phyloP scores from a whole-genome alignment of 2,113 vertebrate species.

The Narcine bancroftii region DNA sequence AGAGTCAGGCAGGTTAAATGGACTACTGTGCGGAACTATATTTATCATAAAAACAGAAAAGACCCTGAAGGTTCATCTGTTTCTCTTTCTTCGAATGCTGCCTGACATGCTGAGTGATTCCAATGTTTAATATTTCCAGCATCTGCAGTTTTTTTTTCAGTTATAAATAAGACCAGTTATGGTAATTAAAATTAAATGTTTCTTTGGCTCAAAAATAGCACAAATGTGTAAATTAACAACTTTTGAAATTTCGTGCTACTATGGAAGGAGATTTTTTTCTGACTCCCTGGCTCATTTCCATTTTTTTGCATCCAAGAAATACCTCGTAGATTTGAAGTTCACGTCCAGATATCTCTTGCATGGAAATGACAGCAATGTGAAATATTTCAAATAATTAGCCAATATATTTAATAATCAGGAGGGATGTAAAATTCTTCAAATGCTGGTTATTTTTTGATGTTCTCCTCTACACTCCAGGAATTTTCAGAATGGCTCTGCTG shows the following conservation, averaged over 20 bases:
- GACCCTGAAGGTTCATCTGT: no score
- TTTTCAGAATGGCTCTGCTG: not conserved
- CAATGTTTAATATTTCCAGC: no score
- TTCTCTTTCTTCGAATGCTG: no score
- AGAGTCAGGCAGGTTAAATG: no score
- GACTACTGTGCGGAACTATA: no score
- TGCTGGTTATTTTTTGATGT: not conserved
- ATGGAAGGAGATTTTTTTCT: not conserved
- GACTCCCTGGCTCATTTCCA: not conserved
- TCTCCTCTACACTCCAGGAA: not conserved
- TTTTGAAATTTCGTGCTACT: not conserved
- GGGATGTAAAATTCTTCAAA: not conserved
- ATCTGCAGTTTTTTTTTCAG: no score
- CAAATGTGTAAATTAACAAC: not conserved
- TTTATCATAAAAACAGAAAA: no score
- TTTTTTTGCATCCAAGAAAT: not conserved
- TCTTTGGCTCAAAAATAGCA: not conserved
- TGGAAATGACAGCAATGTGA: not conserved
- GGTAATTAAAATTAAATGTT: not conserved
- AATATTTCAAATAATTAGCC: not conserved
- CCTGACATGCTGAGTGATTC: no score
- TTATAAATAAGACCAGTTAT: no score
- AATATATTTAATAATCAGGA: no score
- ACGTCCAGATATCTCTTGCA: not conserved
- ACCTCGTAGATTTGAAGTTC: not conserved